Base-by-base conservation (phyloP, 2,888 invertebrate genomes). In the Quadriops clusia region DNA sequence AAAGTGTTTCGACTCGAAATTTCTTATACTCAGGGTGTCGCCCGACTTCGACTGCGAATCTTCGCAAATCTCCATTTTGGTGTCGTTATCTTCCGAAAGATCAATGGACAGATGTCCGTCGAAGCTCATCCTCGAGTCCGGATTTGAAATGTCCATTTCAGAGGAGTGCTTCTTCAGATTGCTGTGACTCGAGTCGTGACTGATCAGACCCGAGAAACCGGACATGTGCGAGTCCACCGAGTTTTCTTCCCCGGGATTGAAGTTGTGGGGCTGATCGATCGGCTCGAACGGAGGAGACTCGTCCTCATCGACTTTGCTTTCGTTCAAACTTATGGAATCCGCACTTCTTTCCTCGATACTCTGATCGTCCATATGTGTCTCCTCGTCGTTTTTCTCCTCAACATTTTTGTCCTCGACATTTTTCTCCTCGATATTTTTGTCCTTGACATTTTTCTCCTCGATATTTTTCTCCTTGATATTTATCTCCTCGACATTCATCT, bases 271-370 rank as follows among this genome's bases (percentile, higher is more conserved):
- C 38, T 61, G 65, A 37, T 68, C 68, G 13, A 76, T 56, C 1
- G 72, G 74, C 46, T 77, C 77, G 52, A 76, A 77, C 1, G 70
- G 69, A 1, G 77, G 77, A 30, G 76, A 74, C 32, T 74, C 73
- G 43, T 74, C 74, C 46, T 68, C 73, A 30, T 72, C 74, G 42
- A 59, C 63, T 41, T 69, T 70, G 4, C 57, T 61, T 20, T 65
- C 65, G 26, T 66, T 63, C 1, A 56, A 49, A 37, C 56, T 60
- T 9, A 49, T 47, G 6, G 59, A 60, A 34, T 53, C 54, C 22
- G 44, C 42, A 18, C 33, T 45, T 22, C 42, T 45, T 17, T 49
- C n/a, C n/a, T n/a, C n/a, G n/a, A n/a, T n/a, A n/a, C n/a, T n/a
- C n/a, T n/a, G n/a, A n/a, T n/a, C n/a, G n/a, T n/a, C n/a, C n/a